Conservation (phyloP, 2,113 vertebrate genomes). For the Sarotherodon lohbergeri region DNA sequence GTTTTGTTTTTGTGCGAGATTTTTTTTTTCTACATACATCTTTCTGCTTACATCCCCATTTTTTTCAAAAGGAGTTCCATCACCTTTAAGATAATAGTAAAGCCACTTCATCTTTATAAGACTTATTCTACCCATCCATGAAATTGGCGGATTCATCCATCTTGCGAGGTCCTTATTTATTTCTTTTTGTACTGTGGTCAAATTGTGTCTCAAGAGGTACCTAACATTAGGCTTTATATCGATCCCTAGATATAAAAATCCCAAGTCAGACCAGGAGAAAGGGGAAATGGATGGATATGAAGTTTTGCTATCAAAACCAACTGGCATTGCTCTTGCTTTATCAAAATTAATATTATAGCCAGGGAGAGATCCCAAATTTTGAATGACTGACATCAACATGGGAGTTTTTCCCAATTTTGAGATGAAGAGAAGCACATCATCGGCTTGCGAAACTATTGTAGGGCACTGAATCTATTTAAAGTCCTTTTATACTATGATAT, state of each 20-base stretch:
- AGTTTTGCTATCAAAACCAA: background rate
- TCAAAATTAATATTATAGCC: background rate
- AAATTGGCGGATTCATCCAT: accelerated
- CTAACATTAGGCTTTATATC: background rate
- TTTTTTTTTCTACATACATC: background rate
- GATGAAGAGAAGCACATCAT: background rate
- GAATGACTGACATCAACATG: accelerated
- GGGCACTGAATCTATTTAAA: background rate
- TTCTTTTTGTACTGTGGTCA: background rate
- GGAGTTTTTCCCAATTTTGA: background rate
- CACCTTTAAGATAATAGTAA: background rate
- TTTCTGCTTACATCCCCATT: background rate
- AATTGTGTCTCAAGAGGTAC: background rate
- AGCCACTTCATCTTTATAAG: background rate
- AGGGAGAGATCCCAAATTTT: accelerated
- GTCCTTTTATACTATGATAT: background rate
- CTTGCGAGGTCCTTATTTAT: background rate
- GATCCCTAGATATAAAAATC: background rate
- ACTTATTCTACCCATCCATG: background rate
- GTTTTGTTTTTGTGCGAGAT: background rate
- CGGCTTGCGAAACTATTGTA: background rate
- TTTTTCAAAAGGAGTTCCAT: background rate
- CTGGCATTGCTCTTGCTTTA: background rate
- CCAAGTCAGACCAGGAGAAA: background rate
- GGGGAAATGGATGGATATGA: background rate